These are phyloP conservation scores for Eupithecia tripunctaria DNA, from an alignment of 2,888 invertebrate genomes.

Conservation along the genomic window DNA sequence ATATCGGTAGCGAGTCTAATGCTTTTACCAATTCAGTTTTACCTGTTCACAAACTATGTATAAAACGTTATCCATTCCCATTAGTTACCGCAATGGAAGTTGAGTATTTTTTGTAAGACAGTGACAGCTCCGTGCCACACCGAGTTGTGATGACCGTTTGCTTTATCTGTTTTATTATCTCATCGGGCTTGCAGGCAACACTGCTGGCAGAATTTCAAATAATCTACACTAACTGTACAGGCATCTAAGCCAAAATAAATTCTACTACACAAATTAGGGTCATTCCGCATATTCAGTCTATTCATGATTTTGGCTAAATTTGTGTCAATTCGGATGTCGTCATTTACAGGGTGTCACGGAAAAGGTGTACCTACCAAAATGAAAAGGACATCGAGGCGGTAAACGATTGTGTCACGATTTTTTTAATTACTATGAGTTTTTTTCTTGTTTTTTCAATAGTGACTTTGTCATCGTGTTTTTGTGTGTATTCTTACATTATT, in stretches of 20 bases:
- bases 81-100: background rate
- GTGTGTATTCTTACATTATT: too few species aligned
- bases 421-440: too few species aligned
- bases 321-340: too few species aligned
- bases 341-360: too few species aligned
- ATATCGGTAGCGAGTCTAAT: background rate
- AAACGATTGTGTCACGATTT: too few species aligned
- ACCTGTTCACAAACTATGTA: background rate
- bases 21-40: background rate
- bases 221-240: background rate
- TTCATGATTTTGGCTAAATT: background rate
- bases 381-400: too few species aligned
- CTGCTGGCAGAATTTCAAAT: constrained; percentile 39
- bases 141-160: constrained; percentile 81
- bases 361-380: too few species aligned
- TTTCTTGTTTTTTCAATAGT: too few species aligned
- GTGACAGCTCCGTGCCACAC: constrained; percentile 75
- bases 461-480: too few species aligned
- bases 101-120: background rate
- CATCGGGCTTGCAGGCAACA: constrained; percentile 70
- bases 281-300: background rate
- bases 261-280: background rate
- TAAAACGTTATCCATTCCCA: constrained; percentile 4
- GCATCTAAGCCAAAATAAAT: background rate
- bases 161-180: constrained; percentile 74